phyloP scores from a whole-genome alignment of 92 coral and sea anemone species.

The Hydrozoanthus gracilis region DNA sequence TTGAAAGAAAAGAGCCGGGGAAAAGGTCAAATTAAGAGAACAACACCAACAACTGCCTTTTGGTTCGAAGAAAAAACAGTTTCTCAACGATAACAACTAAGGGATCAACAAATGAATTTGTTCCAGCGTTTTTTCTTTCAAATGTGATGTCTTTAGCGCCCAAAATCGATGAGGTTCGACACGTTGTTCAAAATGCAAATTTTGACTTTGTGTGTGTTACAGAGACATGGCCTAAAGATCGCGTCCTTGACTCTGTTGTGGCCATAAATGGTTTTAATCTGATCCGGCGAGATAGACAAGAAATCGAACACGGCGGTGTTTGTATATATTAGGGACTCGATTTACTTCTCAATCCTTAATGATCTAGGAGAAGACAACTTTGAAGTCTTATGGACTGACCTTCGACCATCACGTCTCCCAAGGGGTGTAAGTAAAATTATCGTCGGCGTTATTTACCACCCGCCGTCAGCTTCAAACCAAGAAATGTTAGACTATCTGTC shows the following conservation, averaged over 20 bases:
- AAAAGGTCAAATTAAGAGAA: too few species aligned
- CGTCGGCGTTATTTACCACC: slow-evolving; percentile 58
- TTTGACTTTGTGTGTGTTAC: slow-evolving; percentile 63
- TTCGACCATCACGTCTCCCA: slow-evolving; percentile 67
- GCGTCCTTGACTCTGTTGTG: slow-evolving; percentile 56
- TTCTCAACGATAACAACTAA: too few species aligned
- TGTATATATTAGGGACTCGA: too few species aligned
- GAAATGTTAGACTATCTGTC: slow-evolving; percentile 53
- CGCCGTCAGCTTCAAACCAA: slow-evolving; percentile 50
- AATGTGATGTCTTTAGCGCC: too few species aligned
- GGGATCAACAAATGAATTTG: too few species aligned
- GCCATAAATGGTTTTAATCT: slow-evolving; percentile 47
- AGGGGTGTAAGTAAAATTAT: slow-evolving; percentile 59
- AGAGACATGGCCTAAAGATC: slow-evolving; percentile 61
- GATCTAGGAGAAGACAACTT: slow-evolving; percentile 35
- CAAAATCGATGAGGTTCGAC: background rate
- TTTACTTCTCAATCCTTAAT: slow-evolving; percentile 48
- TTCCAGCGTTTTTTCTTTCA: too few species aligned
- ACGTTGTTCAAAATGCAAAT: background rate
- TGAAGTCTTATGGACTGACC: slow-evolving; percentile 63
- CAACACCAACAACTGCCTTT: too few species aligned
- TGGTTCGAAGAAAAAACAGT: too few species aligned
- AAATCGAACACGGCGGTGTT: slow-evolving; percentile 48
- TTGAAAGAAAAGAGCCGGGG: too few species aligned
- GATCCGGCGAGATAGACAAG: slow-evolving; percentile 60